Conservation (phyloP, 2,888 invertebrate genomes). For the Apantesis nais region DNA sequence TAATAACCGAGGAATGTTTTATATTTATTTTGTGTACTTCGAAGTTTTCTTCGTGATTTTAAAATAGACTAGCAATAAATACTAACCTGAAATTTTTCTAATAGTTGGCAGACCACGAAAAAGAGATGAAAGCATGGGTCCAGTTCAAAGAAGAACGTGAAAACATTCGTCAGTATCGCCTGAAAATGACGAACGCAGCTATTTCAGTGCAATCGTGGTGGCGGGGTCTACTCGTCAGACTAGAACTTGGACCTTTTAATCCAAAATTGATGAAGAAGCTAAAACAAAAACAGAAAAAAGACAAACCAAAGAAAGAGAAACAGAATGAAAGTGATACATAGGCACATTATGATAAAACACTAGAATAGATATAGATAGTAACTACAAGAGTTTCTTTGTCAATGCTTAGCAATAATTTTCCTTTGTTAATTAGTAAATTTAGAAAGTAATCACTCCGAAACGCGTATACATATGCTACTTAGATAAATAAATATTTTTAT, state of each 20-base stretch:
- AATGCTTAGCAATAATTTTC: not conserved
- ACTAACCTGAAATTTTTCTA: not conserved
- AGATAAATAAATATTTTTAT: not conserved
- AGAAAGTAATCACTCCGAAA: not conserved
- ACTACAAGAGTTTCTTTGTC: too few species aligned
- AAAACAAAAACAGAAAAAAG: not conserved
- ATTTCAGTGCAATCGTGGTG: conserved; percentile 77
- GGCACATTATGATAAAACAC: not conserved
- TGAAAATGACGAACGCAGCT: conserved; percentile 71
- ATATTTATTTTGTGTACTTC: too few species aligned
- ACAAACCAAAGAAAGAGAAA: not conserved
- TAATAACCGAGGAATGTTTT: too few species aligned
- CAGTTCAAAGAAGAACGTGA: conserved; percentile 72
- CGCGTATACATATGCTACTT: not conserved
- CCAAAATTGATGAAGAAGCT: not conserved
- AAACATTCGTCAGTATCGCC: conserved; percentile 56
- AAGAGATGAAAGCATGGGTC: conserved; percentile 65
- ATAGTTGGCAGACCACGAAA: conserved; percentile 65
- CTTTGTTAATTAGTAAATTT: not conserved
- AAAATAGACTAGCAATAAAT: not conserved
- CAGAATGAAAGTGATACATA: not conserved
- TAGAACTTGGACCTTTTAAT: conserved; percentile 38
- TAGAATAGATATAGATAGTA: not conserved
- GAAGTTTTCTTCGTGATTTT: too few species aligned
- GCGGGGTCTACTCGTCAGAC: conserved; percentile 55